These are phyloP conservation scores for Petrocephalus sullivani DNA, from an alignment of 2,797 vertebrate genomes.

Conservation along the genomic window DNA sequence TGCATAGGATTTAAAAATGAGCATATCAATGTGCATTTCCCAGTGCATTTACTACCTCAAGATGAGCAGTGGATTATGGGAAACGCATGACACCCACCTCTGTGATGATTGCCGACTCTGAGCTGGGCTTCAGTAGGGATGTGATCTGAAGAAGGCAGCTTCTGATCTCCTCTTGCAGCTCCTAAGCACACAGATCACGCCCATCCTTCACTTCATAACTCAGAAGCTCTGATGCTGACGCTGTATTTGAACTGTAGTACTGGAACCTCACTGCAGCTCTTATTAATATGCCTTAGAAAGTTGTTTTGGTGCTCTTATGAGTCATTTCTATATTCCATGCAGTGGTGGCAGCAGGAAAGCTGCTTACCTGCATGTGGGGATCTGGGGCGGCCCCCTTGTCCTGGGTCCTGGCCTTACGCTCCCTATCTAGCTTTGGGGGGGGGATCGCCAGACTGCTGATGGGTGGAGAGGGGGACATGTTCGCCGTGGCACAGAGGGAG, in stretches of 20 bases:
- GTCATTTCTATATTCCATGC: neutral
- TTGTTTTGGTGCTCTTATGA: neutral
- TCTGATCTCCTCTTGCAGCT: constrained; percentile 55
- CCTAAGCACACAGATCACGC: constrained; percentile 4
- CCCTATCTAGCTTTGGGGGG: constrained; percentile 15
- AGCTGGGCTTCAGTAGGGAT: constrained; percentile 48
- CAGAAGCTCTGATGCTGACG: neutral
- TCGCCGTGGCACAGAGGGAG: constrained; percentile 26
- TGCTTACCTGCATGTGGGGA: constrained; percentile 32
- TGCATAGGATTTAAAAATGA: neutral
- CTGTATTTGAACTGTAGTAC: neutral
- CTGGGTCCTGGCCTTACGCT: neutral
- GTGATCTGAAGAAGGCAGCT: constrained; percentile 64
- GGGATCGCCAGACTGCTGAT: constrained; percentile 3
- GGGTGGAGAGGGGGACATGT: constrained; percentile 1
- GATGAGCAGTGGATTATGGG: neutral
- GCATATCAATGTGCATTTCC: neutral
- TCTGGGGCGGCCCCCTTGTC: neutral
- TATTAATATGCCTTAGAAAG: neutral
- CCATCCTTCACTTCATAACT: neutral
- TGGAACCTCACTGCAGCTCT: neutral
- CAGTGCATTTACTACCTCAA: neutral
- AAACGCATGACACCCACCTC: constrained; percentile 53
- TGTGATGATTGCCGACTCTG: constrained; percentile 38
- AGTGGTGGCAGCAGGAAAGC: neutral